Conservation (phyloP, 2,113 vertebrate species). For the Alligator sinensis region DNA sequence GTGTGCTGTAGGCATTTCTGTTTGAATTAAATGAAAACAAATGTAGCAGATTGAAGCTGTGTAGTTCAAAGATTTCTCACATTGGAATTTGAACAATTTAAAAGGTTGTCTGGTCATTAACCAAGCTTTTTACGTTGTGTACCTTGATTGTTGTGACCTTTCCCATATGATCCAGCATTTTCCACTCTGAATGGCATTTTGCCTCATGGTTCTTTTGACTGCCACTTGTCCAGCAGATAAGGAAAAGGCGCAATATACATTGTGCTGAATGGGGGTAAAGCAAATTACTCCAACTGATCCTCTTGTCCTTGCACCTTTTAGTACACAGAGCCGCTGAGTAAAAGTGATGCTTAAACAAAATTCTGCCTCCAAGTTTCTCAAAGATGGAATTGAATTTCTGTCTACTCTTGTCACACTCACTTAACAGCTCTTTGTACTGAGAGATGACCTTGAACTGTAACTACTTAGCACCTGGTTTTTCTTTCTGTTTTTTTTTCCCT, state of each 20-base stretch:
- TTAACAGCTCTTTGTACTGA: slow-evolving; percentile 9
- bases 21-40: slow-evolving; percentile 13
- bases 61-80: not conserved
- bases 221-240: slow-evolving; percentile 2
- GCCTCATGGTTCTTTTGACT: slow-evolving; percentile 22
- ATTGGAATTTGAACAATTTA: not conserved
- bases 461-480: not conserved
- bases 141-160: slow-evolving; percentile 7
- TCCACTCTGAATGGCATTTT: slow-evolving; percentile 28
- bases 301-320: slow-evolving; percentile 31
- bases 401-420: slow-evolving; percentile 54
- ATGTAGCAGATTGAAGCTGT: not conserved
- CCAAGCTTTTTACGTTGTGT: slow-evolving; percentile 12
- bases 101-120: not conserved
- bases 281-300: slow-evolving; percentile 30
- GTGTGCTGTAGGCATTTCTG: slow-evolving; percentile 3
- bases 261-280: slow-evolving; percentile 46
- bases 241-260: slow-evolving; percentile 17
- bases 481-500: not conserved
- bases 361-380: slow-evolving; percentile 37
- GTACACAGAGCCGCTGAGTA: slow-evolving; percentile 42
- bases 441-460: slow-evolving; percentile 66
- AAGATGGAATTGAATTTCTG: slow-evolving; percentile 50
- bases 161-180: not conserved
- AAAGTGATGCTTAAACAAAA: slow-evolving; percentile 49